Percentiles rank a stretch among this genome's conserved stretches.
phyloP scores from a whole-genome alignment of 2,113 vertebrate genomes.

The Chrysochloris asiatica region DNA sequence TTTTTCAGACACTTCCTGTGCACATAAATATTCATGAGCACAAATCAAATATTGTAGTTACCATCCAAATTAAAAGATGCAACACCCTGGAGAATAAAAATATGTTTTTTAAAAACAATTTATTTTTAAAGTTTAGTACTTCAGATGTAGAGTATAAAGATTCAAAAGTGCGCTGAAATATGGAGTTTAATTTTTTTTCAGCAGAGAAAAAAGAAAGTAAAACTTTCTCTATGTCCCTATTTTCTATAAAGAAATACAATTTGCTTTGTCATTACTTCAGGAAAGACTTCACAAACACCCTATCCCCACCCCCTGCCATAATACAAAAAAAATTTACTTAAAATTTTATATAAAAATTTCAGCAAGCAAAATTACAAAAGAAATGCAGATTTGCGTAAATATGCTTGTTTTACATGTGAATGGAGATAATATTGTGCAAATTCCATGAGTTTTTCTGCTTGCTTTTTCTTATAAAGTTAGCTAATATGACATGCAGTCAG shows the following conservation, averaged over 20 bases:
- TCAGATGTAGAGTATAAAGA: constrained; percentile 63
- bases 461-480: neutral
- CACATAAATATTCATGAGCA: constrained; percentile 82
- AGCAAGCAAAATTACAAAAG: neutral
- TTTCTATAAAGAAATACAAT: constrained; percentile 82
- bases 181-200: constrained; percentile 66
- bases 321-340: constrained; percentile 29
- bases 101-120: constrained; percentile 69
- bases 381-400: neutral
- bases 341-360: constrained; percentile 64
- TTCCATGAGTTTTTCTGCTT: neutral
- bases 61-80: constrained; percentile 74
- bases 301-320: neutral
- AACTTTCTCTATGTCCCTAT: constrained; percentile 75
- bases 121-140: constrained; percentile 77
- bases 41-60: constrained; percentile 74
- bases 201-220: constrained; percentile 77
- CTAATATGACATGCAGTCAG: neutral
- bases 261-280: constrained; percentile 81
- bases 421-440: neutral
- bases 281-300: constrained; percentile 69
- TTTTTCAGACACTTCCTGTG: constrained; percentile 29
- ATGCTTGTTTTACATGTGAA: neutral
- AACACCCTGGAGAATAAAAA: constrained; percentile 70
- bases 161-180: constrained; percentile 75